Base-by-base conservation (phyloP, 23 tunicate species). In the Halocynthia roretzi region DNA sequence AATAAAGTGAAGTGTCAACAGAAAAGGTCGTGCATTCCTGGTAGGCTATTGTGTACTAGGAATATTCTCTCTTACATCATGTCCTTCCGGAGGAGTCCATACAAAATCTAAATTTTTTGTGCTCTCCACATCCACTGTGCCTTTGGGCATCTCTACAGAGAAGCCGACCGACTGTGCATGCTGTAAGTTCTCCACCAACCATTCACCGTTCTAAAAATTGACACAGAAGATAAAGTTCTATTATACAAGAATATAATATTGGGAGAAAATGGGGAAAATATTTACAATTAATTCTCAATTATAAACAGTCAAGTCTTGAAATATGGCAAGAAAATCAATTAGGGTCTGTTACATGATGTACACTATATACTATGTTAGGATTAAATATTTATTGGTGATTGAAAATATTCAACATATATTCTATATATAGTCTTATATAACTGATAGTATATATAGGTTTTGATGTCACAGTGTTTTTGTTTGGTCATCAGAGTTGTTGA, bases 81-180 rank as follows among this genome's bases (percentile, higher is more conserved):
- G 87, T 51, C 87, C 78, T 81, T 77, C 84, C 8, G 85, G 82
- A 51, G 98, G 98, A 7, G 83, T 86, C 98, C 98, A 92, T 9
- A 84, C 81, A 54, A 92, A 75, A 6, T 79, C 80, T 10, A 86
- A 22, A 8, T 72, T 80, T 62, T 92, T 92, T 12, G 86, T 31
- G 5, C 62, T 6, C 17, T 77, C 98, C 9, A 80, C 85, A 31
- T 92, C 98, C 9, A 92, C 92, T 17, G 82, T 72, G n/a, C 77
- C 74, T 71, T 92, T 92, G 23, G 83, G 82, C 6, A 72, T 82
- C 20, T 92, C 98, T 55, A 86, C 61, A 21, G n/a, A 40, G 71
- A 92, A 92, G 17, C 98, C 98, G 6, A 76, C 67, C 21, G 70
- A 49, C 22, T 83, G 83, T 5, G 86, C 85, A 9, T 78, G 50